Evolutionary conservation across 1,140 invertebrate genomes (phyloP), one percentile per base, ranked within the genome.

Genomic region (Pseudomyrmex cubaensis): DNA sequence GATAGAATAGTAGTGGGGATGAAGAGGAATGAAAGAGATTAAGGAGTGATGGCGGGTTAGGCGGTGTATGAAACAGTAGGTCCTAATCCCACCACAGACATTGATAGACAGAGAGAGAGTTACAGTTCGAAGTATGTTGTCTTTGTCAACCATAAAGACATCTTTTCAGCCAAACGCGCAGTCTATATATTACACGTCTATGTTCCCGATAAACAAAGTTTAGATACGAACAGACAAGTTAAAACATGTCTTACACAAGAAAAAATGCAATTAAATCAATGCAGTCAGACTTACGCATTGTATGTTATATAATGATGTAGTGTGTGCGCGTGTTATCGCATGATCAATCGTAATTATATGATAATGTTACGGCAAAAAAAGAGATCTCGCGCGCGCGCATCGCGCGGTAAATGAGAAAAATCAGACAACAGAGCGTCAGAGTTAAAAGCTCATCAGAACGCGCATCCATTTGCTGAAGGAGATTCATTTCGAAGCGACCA

Each of bases 401-500:
- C n/a, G 1, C 50, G 1, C 44, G 25, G 10, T 12, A 8, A 35
- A 22, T 48, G 22, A 69, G 3, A 35, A 22, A 46, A 69, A 69
- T 4, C 3, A 77, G 35, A n/a, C 7, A 35, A 9, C 20, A 57
- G 46, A 59, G 35, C 15, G 10, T 7, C 15, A 7, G 15, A 13
- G 4, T 61, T 70, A 72, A 72, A 69, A 15, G 66, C 22, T 80
- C 44, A 35, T 80, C 56, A 69, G 12, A 20, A 9, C 9, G 50
- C 25, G 66, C 17, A 78, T 48, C 46, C 13, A 15, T 59, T 69
- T 78, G 35, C 22, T 59, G 57, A 69, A 78, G 5, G 35, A 70
- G 76, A 80, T 70, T 25, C 15, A 80, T 80, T 72, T 67, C 62
- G 35, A n/a, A n/a, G n/a, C n/a, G n/a, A n/a, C n/a, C n/a, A n/a